Conservation (phyloP, 1,140 invertebrate species). For the Chionoecetes opilio region DNA sequence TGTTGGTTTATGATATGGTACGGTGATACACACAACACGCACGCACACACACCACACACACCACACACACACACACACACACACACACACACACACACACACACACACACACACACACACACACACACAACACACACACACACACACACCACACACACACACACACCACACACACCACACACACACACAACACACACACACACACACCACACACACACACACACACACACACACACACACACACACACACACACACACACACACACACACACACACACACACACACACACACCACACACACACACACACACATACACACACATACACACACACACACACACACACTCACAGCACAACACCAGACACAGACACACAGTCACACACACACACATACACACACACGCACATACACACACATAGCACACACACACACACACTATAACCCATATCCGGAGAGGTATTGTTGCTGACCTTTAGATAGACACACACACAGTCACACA, state of each 20-base stretch:
- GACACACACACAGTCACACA: too few relatives aligned
- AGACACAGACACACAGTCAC: background rate
- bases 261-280: background rate
- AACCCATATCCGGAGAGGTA: too few relatives aligned
- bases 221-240: conserved; percentile 1
- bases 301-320: conserved; percentile 18
- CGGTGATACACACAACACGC: background rate
- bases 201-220: conserved; percentile 16
- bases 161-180: conserved; percentile 17
- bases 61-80: conserved; percentile 9
- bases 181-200: background rate
- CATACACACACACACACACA: conserved; percentile 16
- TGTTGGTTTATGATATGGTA: background rate
- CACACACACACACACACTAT: too few relatives aligned
- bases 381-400: conserved; percentile 4
- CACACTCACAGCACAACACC: background rate
- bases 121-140: too few relatives aligned
- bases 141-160: background rate
- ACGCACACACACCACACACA: too few relatives aligned
- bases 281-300: background rate
- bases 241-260: background rate
- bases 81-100: conserved; percentile 27
- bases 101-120: conserved; percentile 18
- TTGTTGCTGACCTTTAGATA: too few relatives aligned
- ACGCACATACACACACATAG: too few relatives aligned